These are phyloP conservation scores for Neoscelio sp. DNA, from an alignment of 2,888 invertebrate genomes.

Conservation along the genomic window DNA sequence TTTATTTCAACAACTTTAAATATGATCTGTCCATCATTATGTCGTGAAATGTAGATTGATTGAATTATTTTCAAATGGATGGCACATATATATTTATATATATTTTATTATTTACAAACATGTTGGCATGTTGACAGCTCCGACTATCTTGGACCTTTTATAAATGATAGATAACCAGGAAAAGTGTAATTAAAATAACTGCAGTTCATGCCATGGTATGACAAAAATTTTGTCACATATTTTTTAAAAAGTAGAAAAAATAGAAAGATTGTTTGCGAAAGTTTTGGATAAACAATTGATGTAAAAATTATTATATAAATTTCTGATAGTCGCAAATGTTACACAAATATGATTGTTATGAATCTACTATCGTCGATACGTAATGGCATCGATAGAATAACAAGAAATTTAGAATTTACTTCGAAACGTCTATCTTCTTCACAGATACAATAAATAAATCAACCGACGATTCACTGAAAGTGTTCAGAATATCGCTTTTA, in stretches of 20 bases:
- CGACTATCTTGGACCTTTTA: slow-evolving; percentile 34
- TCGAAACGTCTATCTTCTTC: background rate
- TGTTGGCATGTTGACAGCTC: slow-evolving; percentile 32
- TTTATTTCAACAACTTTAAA: slow-evolving; percentile 61
- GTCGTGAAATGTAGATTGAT: slow-evolving; percentile 46
- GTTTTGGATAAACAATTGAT: too few species aligned
- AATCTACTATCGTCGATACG: slow-evolving; percentile 1
- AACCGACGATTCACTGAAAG: too few species aligned
- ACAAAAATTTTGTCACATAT: too few species aligned
- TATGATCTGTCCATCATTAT: slow-evolving; percentile 47
- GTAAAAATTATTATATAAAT: slow-evolving; percentile 9
- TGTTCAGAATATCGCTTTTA: slow-evolving; percentile 4
- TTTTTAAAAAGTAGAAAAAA: slow-evolving; percentile 13
- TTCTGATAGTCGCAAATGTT: slow-evolving; percentile 42
- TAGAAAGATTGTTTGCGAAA: background rate
- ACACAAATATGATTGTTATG: slow-evolving; percentile 7
- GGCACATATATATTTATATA: slow-evolving; percentile 51
- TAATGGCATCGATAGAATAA: too few species aligned
- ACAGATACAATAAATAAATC: too few species aligned
- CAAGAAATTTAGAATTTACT: slow-evolving; percentile 21
- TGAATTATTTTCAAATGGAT: slow-evolving; percentile 53
- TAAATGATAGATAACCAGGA: slow-evolving; percentile 7
- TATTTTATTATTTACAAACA: slow-evolving; percentile 52
- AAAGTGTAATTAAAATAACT: too few species aligned
- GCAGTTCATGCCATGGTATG: too few species aligned